phyloP scores from a whole-genome alignment of 2,113 vertebrate genomes.

The Trematomus loennbergii region DNA sequence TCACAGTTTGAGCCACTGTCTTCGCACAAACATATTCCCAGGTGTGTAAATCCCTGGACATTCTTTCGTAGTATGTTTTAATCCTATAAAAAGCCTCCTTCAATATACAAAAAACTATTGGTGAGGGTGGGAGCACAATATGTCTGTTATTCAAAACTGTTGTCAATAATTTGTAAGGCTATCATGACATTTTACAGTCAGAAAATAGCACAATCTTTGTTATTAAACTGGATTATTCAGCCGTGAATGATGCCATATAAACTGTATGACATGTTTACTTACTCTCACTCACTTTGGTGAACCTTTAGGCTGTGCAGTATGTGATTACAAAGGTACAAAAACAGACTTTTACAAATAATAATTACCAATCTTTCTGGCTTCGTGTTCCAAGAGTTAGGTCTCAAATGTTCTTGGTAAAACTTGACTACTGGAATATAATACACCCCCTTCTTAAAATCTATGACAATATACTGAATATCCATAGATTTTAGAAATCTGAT shows the following conservation, averaged over 20 bases:
- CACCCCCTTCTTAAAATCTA: too few species aligned
- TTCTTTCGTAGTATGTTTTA: background rate
- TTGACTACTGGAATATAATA: too few species aligned
- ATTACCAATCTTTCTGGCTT: too few species aligned
- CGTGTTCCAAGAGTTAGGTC: too few species aligned
- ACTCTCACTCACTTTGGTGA: background rate
- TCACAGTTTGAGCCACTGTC: slow-evolving; percentile 58
- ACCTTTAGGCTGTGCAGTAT: too few species aligned
- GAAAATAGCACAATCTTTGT: background rate
- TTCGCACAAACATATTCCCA: slow-evolving; percentile 60
- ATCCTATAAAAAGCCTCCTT: background rate
- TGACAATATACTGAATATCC: too few species aligned
- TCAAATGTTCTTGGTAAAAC: too few species aligned
- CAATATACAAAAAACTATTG: background rate
- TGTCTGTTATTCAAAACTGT: too few species aligned
- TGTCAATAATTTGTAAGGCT: background rate
- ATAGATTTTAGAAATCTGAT: too few species aligned
- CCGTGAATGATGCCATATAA: background rate
- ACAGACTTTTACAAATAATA: too few species aligned
- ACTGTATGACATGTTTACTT: background rate
- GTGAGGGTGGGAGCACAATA: background rate
- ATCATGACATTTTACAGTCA: background rate
- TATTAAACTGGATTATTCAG: slow-evolving; percentile 22
- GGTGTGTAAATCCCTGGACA: slow-evolving; percentile 21
- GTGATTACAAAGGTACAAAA: too few species aligned